Base-by-base conservation (phyloP, 2,888 invertebrate genomes). In the Tetheella fluctuosa region DNA sequence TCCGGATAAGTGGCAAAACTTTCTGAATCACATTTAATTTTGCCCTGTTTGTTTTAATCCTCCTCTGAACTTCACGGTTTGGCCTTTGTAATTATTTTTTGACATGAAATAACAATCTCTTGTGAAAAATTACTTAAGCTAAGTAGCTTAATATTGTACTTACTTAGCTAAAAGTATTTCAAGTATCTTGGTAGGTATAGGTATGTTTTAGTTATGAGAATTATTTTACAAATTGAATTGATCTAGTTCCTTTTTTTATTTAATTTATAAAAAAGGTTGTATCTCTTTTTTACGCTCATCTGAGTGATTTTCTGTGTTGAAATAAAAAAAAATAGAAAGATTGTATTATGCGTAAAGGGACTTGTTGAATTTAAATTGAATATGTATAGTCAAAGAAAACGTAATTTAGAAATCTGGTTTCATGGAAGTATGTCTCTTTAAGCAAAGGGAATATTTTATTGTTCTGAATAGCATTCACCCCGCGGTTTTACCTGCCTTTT, bases 21-120 rank as follows among this genome's bases (percentile, higher is more conserved):
- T 84, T 81, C 61, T 69, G 73, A 79, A 79, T 76, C 69, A 77
- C 72, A 75, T 79, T 83, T 79, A 79, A 78, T 79, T 79, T 81
- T 66, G 59, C 54, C 58, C 59, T 71, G 67, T 78, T 81, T 76
- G 65, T 25, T 69, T 72, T 70, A 73, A 76, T 71, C 63, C 62
- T 42, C 60, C 67, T 71, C 52, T 58, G 54, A 69, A 70, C 56
- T 71, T 61, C 48, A 23, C 54, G 42, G 52, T 64, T 30, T 58
- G 61, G 25, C 59, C 52, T 54, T 57, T 25, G 56, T 54, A 61
- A 70, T 66, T 68, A 63, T 60, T 55, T 61, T 61, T 64, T 48
- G 57, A 60, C 42, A 53, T 53, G 61, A 62, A 66, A 59, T 60
- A 62, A 58, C 57, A 57, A 58, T 60, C 30, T 17, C 54, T 30